Base-by-base conservation (phyloP, 2,113 vertebrate species). In the Gnathonemus echidnorhynchus region DNA sequence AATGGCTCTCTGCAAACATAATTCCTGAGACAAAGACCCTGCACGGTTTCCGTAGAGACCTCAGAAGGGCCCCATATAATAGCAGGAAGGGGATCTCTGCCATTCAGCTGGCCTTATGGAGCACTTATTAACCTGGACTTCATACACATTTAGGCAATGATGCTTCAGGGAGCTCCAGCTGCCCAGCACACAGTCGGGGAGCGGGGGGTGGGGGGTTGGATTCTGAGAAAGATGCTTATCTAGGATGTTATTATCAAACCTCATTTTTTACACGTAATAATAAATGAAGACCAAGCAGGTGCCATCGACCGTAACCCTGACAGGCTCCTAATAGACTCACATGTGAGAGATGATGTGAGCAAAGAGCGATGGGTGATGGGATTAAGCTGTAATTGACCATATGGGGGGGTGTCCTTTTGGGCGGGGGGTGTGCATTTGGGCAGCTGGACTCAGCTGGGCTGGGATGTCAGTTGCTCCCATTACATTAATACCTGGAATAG, bases 211-310 rank as follows among this genome's bases (percentile, higher is more conserved):
- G 66, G 11, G 58, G n/a, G 24, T n/a, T 70, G 66, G 11, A 74
- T 15, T 74, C 66, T 80, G 15, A 80, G 13, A 3, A 39, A 42
- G 74, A 80, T 19, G 39, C 35, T 39, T 19, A 19, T 15, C 15
- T 42, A 80, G 15, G 74, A 80, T 39, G 74, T 80, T 80, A 5
- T 80, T 80, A 15, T 39, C 74, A 80, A 39, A 42, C 11, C 70
- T 6, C 31, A 3, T 48, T 21, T 84, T 85, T 48, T n/a, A 85
- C n/a, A 24, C 10, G 3, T n/a, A 95, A 96, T 96, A 94, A 96
- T 96, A 94, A 95, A 93, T 91, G 93, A 85, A 91, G 93, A 94
- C 85, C 90, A 93, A 93, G 94, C 94, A 93, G 94, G 93, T 91
- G 92, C 90, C 88, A 87, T 93, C 94, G 94, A 93, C 95, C 95